A percentile compares a stretch with the other conserved stretches of the same genome.
phyloP scores from a whole-genome alignment of 2,888 invertebrate genomes.

The Napeogenes sylphis region DNA sequence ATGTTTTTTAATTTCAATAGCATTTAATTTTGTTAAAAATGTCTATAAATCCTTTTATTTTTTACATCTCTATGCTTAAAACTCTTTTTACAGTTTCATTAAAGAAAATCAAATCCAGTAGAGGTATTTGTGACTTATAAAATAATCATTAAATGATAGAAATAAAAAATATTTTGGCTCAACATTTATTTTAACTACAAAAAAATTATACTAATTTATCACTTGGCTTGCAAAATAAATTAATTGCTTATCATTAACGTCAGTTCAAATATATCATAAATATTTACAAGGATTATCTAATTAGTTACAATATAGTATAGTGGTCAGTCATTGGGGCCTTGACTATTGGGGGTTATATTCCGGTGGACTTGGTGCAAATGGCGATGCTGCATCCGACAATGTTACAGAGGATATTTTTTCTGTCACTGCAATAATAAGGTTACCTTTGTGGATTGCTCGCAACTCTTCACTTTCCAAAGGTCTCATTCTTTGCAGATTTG shows the following conservation, averaged over 20 bases:
- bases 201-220: conserved; percentile 57
- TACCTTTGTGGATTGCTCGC: conserved; percentile 77
- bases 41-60: no score
- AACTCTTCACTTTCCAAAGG: conserved; percentile 73
- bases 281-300: conserved; percentile 45
- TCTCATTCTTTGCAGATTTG: conserved; percentile 76
- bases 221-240: conserved; percentile 64
- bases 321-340: conserved; percentile 66
- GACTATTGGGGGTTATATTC: conserved; percentile 65
- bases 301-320: conserved; percentile 68
- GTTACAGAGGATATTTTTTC: conserved; percentile 68
- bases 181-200: conserved; percentile 70
- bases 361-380: conserved; percentile 62
- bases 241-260: conserved; percentile 56
- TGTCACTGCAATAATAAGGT: conserved; percentile 72
- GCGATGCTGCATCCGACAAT: conserved; percentile 63
- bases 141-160: neutral
- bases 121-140: no score
- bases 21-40: neutral
- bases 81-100: no score
- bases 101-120: no score
- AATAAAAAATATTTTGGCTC: conserved; percentile 28
- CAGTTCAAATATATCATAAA: conserved; percentile 54
- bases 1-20: no score
- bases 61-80: no score